Conservation (phyloP, 2,888 invertebrate genomes). For the Hermaeophaga mercurialis region DNA sequence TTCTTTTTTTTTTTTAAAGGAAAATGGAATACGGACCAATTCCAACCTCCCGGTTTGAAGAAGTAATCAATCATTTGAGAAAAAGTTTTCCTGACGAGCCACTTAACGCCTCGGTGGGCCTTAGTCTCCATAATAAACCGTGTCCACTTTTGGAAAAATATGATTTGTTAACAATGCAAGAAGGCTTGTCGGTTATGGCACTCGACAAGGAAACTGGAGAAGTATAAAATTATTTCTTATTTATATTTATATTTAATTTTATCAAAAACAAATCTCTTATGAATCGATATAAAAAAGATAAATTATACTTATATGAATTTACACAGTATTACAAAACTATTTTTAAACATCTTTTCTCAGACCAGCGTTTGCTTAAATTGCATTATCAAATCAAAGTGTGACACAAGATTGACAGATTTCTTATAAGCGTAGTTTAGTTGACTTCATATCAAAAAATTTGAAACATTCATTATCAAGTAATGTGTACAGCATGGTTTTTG, state of each 20-base stretch:
- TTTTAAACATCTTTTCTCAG: no score
- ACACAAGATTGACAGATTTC: no score
- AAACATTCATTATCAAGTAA: no score
- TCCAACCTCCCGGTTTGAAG: conserved; percentile 61
- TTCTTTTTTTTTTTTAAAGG: conserved; percentile 8
- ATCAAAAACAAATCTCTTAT: no score
- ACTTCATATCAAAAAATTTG: no score
- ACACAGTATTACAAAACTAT: no score
- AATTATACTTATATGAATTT: no score
- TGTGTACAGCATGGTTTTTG: no score
- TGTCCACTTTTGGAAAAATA: conserved; percentile 76
- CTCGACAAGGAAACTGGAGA: conserved; percentile 63
- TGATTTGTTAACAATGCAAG: conserved; percentile 72
- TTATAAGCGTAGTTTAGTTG: no score
- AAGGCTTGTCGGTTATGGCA: conserved; percentile 76
- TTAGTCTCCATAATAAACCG: conserved; percentile 72
- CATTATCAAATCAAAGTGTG: no score
- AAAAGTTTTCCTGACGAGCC: conserved; percentile 83
- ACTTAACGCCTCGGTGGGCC: conserved; percentile 75
- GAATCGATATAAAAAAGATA: neutral
- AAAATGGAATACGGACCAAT: conserved; percentile 59
- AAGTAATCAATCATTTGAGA: conserved; percentile 73
- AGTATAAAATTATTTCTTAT: conserved; percentile 58
- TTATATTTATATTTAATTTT: no score
- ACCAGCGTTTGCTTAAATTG: no score